These are phyloP conservation scores for Cryptoprocta ferox DNA, from an alignment of 2,797 vertebrate genomes.

Conservation along the genomic window DNA sequence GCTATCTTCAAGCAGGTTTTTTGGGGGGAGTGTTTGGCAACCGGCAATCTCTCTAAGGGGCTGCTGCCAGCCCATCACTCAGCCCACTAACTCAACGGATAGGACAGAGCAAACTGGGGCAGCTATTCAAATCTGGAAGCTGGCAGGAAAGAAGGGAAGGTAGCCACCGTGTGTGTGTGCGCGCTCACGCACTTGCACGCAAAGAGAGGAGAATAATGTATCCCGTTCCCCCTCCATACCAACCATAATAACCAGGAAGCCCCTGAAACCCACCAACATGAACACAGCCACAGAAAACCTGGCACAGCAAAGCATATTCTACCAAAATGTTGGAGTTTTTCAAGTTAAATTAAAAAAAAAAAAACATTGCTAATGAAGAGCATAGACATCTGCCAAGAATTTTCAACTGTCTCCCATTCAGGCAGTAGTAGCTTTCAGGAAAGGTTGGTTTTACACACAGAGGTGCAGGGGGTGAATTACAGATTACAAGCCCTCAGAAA, in stretches of 20 bases:
- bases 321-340: background rate
- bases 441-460: slow-evolving; percentile 25
- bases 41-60: background rate
- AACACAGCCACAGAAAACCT: slow-evolving; percentile 26
- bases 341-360: slow-evolving; percentile 40
- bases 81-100: slow-evolving; percentile 67
- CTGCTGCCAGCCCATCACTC: slow-evolving; percentile 73
- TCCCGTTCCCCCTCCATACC: slow-evolving; percentile 32
- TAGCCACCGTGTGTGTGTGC: slow-evolving; percentile 51
- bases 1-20: background rate
- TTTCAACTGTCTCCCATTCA: background rate
- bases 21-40: background rate
- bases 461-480: slow-evolving; percentile 10
- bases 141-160: slow-evolving; percentile 65
- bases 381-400: slow-evolving; percentile 57
- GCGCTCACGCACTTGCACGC: too few relatives aligned
- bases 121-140: slow-evolving; percentile 78
- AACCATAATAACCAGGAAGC: background rate
- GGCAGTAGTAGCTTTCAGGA: background rate
- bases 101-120: slow-evolving; percentile 78
- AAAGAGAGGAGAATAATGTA: slow-evolving; percentile 55
- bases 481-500: background rate
- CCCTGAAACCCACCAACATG: background rate
- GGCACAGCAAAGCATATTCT: slow-evolving; percentile 9
- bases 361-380: background rate